Conservation (phyloP, 2,888 invertebrate genomes). For the Nomada ruficornis region DNA sequence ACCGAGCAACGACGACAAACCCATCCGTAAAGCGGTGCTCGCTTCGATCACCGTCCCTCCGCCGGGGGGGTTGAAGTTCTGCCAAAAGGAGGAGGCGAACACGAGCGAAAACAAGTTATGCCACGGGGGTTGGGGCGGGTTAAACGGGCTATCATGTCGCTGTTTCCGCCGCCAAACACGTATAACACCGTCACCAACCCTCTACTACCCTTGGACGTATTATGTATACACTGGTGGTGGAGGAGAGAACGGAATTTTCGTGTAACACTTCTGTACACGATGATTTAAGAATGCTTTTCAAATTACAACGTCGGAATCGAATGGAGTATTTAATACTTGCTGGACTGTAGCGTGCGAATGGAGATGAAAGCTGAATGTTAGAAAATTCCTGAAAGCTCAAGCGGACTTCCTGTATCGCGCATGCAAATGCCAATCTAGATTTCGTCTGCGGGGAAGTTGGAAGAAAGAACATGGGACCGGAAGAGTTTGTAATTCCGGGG, state of each 20-base stretch:
- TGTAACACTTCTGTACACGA: too few species aligned
- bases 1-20: constrained; percentile 49
- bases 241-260: too few species aligned
- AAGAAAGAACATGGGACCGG: constrained; percentile 28
- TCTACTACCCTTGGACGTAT: constrained; percentile 44
- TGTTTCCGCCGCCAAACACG: constrained; percentile 77
- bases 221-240: too few species aligned
- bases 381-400: too few species aligned
- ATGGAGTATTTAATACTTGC: too few species aligned
- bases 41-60: constrained; percentile 18
- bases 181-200: constrained; percentile 51
- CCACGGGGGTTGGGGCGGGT: constrained; percentile 50
- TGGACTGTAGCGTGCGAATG: too few species aligned
- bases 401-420: too few species aligned
- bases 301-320: too few species aligned
- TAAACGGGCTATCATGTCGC: constrained; percentile 74
- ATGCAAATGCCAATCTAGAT: constrained; percentile 1
- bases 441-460: not conserved
- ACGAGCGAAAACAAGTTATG: constrained; percentile 45
- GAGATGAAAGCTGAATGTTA: too few species aligned
- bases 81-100: constrained; percentile 44
- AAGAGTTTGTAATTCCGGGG: constrained; percentile 30
- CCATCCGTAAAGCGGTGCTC: constrained; percentile 45
- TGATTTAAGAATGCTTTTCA: too few species aligned
- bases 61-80: constrained; percentile 43